Conservation (phyloP, 2,888 invertebrate species). For the Tachystola acroxantha region DNA sequence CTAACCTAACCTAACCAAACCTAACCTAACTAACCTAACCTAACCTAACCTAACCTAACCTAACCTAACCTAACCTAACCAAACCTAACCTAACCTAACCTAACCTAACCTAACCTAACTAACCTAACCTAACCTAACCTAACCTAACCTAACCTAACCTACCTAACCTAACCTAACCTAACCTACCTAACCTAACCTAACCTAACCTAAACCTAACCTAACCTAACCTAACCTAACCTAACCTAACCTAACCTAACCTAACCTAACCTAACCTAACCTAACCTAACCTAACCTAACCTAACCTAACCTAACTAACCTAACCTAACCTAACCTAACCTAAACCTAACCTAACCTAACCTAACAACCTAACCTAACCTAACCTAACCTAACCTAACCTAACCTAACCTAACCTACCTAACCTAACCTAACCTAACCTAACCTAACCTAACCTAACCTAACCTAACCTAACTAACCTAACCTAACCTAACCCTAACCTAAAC, state of each 20-base stretch:
- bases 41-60: constrained; percentile 6
- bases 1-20: constrained; percentile 9
- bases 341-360: constrained; percentile 15
- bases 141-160: too few species aligned
- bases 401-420: constrained; percentile 12
- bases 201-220: constrained; percentile 7
- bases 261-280: constrained; percentile 7
- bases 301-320: constrained; percentile 9
- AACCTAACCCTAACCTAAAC: constrained; percentile 12
- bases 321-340: constrained; percentile 17
- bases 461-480: constrained; percentile 13
- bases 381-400: constrained; percentile 14
- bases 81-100: too few species aligned
- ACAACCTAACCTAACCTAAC: constrained; percentile 17
- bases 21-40: constrained; percentile 4
- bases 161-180: too few species aligned
- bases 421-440: constrained; percentile 10
- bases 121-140: too few species aligned
- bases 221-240: constrained; percentile 7
- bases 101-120: too few species aligned
- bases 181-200: constrained; percentile 6
- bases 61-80: too few species aligned
- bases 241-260: constrained; percentile 7
- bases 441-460: constrained; percentile 12
- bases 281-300: constrained; percentile 10